Percentiles rank a stretch among this genome's conserved stretches.
phyloP scores from a whole-genome alignment of 30 jellyfish, hydroid and myxozoan genomes.

The Clytia hemisphaerica region DNA sequence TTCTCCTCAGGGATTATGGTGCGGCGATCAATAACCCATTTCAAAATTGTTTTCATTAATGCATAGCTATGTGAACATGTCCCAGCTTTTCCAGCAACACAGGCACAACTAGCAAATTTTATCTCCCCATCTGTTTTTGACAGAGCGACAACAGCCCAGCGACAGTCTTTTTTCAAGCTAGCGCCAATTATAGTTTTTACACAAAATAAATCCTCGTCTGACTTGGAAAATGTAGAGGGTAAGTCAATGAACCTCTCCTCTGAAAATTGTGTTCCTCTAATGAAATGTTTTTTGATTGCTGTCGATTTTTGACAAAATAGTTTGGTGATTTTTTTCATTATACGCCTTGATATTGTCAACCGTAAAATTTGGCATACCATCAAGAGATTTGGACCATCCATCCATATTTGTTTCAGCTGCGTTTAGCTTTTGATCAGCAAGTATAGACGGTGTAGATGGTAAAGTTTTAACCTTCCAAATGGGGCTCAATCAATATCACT shows the following conservation, averaged over 20 bases:
- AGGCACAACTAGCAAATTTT: too few species aligned
- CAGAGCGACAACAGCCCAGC: conserved; percentile 9
- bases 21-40: too few species aligned
- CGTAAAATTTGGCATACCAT: conserved; percentile 10
- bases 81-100: too few species aligned
- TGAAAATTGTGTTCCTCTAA: conserved; percentile 5
- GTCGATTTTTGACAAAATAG: not conserved
- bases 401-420: conserved; percentile 2
- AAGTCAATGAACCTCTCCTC: conserved; percentile 13
- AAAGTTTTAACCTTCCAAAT: conserved; percentile 7
- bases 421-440: not conserved
- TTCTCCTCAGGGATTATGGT: too few species aligned
- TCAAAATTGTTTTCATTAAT: too few species aligned
- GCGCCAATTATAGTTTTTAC: not conserved
- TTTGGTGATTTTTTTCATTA: not conserved
- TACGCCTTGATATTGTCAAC: not conserved
- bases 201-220: not conserved
- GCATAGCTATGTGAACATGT: too few species aligned
- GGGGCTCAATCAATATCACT: not conserved
- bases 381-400: conserved; percentile 17
- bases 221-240: not conserved
- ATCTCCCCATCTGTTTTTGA: not conserved
- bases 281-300: conserved; percentile 7
- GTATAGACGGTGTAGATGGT: not conserved
- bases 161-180: conserved; percentile 6